Conservation (phyloP, 2,797 vertebrate genomes). For the Crocidura indochinensis region DNA sequence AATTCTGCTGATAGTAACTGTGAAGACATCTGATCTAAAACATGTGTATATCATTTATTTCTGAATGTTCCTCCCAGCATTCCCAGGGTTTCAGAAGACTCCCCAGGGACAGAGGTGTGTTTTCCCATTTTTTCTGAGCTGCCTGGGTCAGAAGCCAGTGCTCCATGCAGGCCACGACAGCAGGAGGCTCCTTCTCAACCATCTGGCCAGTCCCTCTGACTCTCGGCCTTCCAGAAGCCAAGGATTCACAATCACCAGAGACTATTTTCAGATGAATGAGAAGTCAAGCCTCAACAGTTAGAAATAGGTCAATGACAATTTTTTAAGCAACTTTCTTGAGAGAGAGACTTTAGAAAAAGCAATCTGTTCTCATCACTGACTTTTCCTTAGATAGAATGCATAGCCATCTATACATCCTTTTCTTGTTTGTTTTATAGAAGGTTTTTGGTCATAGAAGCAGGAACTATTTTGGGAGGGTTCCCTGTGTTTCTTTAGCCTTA, state of each 20-base stretch:
- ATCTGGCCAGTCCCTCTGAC: conserved; percentile 22
- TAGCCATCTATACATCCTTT: conserved; percentile 65
- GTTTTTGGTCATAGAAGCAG: conserved; percentile 35
- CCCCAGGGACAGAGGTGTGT: conserved; percentile 40
- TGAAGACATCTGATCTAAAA: conserved; percentile 59
- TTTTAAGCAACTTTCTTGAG: conserved; percentile 66
- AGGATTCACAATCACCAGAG: conserved; percentile 48
- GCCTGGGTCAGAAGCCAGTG: background rate
- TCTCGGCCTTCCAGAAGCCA: conserved; percentile 3
- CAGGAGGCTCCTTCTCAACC: background rate
- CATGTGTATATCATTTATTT: conserved; percentile 51
- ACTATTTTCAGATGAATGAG: conserved; percentile 67
- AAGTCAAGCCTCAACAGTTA: conserved; percentile 55
- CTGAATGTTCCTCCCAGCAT: conserved; percentile 62
- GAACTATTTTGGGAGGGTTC: conserved; percentile 61
- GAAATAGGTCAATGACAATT: conserved; percentile 65
- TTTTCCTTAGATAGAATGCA: conserved; percentile 59
- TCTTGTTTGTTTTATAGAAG: conserved; percentile 54
- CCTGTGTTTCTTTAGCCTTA: conserved; percentile 62
- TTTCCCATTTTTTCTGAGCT: conserved; percentile 6
- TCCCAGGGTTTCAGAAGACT: conserved; percentile 56
- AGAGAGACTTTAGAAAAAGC: conserved; percentile 44
- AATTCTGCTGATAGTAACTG: background rate
- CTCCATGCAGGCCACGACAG: background rate
- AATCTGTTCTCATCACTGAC: conserved; percentile 5